phyloP scores from a whole-genome alignment of 2,797 vertebrate genomes.

The Typhlichthys subterraneus region DNA sequence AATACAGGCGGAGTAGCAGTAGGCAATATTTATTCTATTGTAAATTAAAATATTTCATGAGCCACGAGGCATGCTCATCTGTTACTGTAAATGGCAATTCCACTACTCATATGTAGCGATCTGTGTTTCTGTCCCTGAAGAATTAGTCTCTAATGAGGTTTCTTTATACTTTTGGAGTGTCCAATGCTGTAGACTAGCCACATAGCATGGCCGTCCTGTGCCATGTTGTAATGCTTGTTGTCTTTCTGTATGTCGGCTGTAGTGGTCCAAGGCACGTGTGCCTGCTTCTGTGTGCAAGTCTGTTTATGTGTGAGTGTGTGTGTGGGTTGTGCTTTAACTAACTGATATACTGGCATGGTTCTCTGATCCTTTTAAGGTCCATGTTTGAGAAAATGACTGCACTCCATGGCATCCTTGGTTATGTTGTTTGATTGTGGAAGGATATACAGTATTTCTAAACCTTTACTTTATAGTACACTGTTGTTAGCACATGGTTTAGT shows the following conservation, averaged over 20 bases:
- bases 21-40: constrained; percentile 99
- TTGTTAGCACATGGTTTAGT: constrained; percentile 76
- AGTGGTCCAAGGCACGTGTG: constrained; percentile 91
- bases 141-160: constrained; percentile 90
- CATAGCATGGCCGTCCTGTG: constrained; percentile 85
- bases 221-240: constrained; percentile 89
- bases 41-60: constrained; percentile 98
- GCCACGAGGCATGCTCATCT: constrained; percentile 97
- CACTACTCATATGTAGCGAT: constrained; percentile 96
- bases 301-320: constrained; percentile 52
- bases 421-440: constrained; percentile 74
- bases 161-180: constrained; percentile 87
- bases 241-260: constrained; percentile 90
- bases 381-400: constrained; percentile 84
- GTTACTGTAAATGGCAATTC: constrained; percentile 99
- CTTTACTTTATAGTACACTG: constrained; percentile 73
- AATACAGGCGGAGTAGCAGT: constrained; percentile 93
- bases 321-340: constrained; percentile 84
- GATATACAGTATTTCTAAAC: constrained; percentile 74
- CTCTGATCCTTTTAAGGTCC: constrained; percentile 82
- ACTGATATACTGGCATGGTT: constrained; percentile 96
- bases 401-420: constrained; percentile 84
- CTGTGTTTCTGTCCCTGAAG: constrained; percentile 91
- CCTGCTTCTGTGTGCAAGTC: constrained; percentile 41
- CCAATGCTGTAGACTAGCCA: constrained; percentile 90